phyloP scores from a whole-genome alignment of 1,140 invertebrate genomes.

The Dinothrombium tinctorium region DNA sequence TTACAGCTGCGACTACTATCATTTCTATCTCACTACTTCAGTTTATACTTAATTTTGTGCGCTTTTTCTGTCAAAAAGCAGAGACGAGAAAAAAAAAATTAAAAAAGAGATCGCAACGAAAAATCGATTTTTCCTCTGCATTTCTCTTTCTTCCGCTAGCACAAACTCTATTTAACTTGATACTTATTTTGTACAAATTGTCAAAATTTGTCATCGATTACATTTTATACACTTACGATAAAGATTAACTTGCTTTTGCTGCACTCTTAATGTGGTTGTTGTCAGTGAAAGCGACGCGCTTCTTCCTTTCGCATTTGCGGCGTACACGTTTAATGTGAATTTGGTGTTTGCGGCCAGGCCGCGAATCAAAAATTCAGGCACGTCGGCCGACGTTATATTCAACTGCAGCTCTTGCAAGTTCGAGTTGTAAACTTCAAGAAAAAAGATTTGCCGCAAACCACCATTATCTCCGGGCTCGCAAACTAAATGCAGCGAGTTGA shows the following conservation, averaged over 20 bases:
- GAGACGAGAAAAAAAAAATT: no score
- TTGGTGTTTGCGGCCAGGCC: slow-evolving; percentile 14
- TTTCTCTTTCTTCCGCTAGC: no score
- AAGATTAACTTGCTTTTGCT: slow-evolving; percentile 7
- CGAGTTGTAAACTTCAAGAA: slow-evolving; percentile 45
- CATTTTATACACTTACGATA: background rate
- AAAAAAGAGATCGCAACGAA: no score
- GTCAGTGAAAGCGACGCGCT: slow-evolving; percentile 11
- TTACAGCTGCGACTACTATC: no score
- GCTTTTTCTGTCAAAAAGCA: no score
- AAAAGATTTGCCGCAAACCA: slow-evolving; percentile 52
- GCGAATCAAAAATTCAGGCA: slow-evolving; percentile 15
- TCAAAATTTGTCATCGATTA: no score
- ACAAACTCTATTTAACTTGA: background rate
- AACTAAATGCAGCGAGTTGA: slow-evolving; percentile 45
- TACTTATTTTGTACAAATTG: no score
- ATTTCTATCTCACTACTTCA: no score
- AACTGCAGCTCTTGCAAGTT: slow-evolving; percentile 10
- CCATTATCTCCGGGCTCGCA: slow-evolving; percentile 52
- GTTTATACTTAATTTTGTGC: no score
- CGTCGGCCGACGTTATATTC: slow-evolving; percentile 15
- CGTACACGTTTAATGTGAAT: slow-evolving; percentile 15
- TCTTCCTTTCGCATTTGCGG: slow-evolving; percentile 15
- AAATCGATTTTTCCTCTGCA: no score
- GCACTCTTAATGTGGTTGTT: slow-evolving; percentile 9